Evolutionary conservation across 1,140 invertebrate species (phyloP), one percentile per base, ranked within the genome.

Genomic region (Trialeurodes vaporariorum): DNA sequence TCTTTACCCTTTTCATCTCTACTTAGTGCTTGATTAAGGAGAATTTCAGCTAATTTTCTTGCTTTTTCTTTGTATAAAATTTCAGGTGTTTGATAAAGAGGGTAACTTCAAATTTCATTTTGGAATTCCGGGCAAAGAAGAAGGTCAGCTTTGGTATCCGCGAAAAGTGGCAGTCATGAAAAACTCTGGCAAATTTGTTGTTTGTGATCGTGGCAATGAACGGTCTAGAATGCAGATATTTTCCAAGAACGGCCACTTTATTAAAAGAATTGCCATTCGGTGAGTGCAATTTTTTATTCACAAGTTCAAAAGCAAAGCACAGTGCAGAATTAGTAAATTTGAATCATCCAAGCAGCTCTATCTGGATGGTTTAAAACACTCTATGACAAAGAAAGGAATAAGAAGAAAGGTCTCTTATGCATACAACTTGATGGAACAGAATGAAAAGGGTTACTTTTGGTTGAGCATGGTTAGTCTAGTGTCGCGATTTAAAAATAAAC

Each of bases 221-320:
- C 84, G 95, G 64, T 96, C 93, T 0, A 86, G 95, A 34, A 96
- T 98, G 92, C 96, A 98, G 77, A 94, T 98, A 70, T 98, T 92
- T 74, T 91, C 89, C 23, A 91, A 91, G 71, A 91, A 88, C 76
- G 89, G 89, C 22, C 89, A 91, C 73, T 92, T 91, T 76, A 82
- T 96, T 67, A 94, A 93, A 78, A 96, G 96, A 77, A 96, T 97
- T 73, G 92, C 92, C 60, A 93, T 93, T 69, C 73, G 78, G 72
- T 79, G 67, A 63, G 71, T 69, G 27, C 25, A 49, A n/a, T 66
- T 67, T 62, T 27, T 25, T 59, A 13, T 58, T n/a, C 22, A 58
- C 49, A 12, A 58, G 12, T n/a, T 34, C 12, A 34, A 21, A 34
- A 49, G 58, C 13, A 26, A 27, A 5, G 2, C 12, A 23, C 25